These are phyloP conservation scores for Pollenia labialis DNA, from an alignment of 2,888 invertebrate species.

Conservation along the genomic window DNA sequence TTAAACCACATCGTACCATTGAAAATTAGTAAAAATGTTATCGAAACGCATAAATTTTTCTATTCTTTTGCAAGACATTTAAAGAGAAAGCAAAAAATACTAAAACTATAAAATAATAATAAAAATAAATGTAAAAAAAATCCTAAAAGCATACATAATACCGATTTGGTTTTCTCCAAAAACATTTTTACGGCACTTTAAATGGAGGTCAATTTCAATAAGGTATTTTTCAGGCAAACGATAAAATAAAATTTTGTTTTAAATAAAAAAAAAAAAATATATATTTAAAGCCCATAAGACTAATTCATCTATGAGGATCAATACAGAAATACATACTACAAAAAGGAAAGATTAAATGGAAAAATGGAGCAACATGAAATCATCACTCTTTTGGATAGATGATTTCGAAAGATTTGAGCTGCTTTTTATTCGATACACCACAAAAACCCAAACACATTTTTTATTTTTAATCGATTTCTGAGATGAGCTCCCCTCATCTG, in stretches of 20 bases:
- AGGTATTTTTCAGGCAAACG: slow-evolving; percentile 4
- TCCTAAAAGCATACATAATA: slow-evolving; percentile 49
- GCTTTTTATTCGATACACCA: too few relatives aligned
- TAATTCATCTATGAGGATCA: not conserved
- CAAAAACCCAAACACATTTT: too few relatives aligned
- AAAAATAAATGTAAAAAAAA: slow-evolving; percentile 27
- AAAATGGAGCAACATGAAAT: not conserved
- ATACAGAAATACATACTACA: too few relatives aligned
- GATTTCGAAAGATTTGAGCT: too few relatives aligned
- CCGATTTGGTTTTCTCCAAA: slow-evolving; percentile 30
- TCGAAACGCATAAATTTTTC: slow-evolving; percentile 71
- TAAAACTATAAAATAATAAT: slow-evolving; percentile 22
- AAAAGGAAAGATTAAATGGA: not conserved
- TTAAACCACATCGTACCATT: slow-evolving; percentile 65
- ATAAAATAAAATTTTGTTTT: not conserved
- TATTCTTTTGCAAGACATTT: slow-evolving; percentile 58
- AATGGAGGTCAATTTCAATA: slow-evolving; percentile 61
- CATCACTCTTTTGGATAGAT: too few relatives aligned
- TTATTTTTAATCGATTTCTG: too few relatives aligned
- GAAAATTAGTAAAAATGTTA: slow-evolving; percentile 69
- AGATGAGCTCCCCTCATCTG: too few relatives aligned
- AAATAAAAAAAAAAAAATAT: not conserved
- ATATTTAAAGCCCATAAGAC: slow-evolving; percentile 23
- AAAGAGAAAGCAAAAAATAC: not conserved
- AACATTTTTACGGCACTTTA: slow-evolving; percentile 55